phyloP scores from a whole-genome alignment of 2,113 vertebrate species.

The Spea bombifrons region DNA sequence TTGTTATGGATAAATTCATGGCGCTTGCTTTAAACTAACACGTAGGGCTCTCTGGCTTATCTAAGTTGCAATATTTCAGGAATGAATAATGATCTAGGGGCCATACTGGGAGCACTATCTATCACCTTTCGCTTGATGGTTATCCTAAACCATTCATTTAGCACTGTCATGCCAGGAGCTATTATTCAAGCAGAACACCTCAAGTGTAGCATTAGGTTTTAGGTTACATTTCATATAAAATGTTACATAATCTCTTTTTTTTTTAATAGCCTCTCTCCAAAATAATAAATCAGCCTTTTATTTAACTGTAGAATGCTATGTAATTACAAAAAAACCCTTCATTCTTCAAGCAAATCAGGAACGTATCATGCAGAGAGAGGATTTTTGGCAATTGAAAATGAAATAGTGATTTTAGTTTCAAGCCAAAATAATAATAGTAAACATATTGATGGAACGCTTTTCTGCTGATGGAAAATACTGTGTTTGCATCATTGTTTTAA shows the following conservation, averaged over 20 bases:
- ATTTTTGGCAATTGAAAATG: conserved; percentile 2
- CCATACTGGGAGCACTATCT: conserved; percentile 59
- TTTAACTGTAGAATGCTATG: conserved; percentile 34
- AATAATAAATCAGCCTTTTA: conserved; percentile 36
- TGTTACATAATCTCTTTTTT: conserved; percentile 46
- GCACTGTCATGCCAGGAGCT: conserved; percentile 51
- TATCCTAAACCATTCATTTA: conserved; percentile 69
- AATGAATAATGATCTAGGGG: conserved; percentile 62
- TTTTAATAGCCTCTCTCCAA: conserved; percentile 29
- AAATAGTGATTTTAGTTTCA: conserved; percentile 27
- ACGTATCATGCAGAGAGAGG: conserved; percentile 1
- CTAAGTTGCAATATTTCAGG: conserved; percentile 53
- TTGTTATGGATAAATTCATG: conserved; percentile 51
- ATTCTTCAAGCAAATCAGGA: conserved; percentile 1
- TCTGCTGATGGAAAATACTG: too few species aligned
- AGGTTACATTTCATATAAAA: conserved; percentile 44
- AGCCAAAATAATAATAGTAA: not conserved
- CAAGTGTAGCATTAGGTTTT: conserved; percentile 58
- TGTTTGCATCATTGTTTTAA: too few species aligned
- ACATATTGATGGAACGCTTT: not conserved
- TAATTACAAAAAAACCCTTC: conserved; percentile 26
- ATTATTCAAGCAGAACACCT: conserved; percentile 58
- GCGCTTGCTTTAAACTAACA: conserved; percentile 55
- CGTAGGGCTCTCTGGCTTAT: conserved; percentile 52
- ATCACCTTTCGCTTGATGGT: conserved; percentile 66